Conservation (phyloP, 2,113 vertebrate species). For the Rhagologus leucostigma region DNA sequence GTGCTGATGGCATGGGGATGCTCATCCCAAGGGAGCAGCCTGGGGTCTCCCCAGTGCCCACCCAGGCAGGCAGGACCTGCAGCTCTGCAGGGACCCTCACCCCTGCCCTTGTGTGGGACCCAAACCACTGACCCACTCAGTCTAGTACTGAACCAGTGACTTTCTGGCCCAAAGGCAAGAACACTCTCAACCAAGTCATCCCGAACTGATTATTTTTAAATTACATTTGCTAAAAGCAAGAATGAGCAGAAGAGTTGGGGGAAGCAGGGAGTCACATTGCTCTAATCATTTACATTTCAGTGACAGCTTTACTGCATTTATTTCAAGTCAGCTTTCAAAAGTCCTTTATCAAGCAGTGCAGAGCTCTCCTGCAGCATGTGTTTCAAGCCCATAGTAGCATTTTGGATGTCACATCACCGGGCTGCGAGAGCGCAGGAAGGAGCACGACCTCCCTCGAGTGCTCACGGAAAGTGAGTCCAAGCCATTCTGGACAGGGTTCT, state of each 20-base stretch:
- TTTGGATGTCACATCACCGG: neutral
- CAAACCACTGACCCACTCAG: neutral
- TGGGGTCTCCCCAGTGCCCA: neutral
- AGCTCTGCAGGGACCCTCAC: neutral
- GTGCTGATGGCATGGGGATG: neutral
- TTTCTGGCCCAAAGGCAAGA: neutral
- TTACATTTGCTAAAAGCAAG: neutral
- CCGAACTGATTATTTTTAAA: neutral
- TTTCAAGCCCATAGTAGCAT: neutral
- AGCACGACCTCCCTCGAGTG: neutral
- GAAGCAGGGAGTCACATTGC: neutral
- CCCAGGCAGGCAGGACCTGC: neutral
- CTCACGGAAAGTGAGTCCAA: neutral
- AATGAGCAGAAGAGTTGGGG: neutral
- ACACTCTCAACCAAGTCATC: neutral
- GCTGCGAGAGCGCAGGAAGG: rapidly evolving
- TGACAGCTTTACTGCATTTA: constrained; percentile 10
- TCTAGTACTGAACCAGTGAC: neutral
- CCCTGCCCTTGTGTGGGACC: neutral
- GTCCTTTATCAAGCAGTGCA: neutral
- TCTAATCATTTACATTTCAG: constrained; percentile 3
- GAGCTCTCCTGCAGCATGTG: neutral
- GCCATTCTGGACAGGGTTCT: neutral
- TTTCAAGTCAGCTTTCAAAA: constrained; percentile 27
- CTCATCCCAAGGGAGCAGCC: neutral